Conservation (phyloP, 2,888 invertebrate genomes). For the Drosophila picticornis region DNA sequence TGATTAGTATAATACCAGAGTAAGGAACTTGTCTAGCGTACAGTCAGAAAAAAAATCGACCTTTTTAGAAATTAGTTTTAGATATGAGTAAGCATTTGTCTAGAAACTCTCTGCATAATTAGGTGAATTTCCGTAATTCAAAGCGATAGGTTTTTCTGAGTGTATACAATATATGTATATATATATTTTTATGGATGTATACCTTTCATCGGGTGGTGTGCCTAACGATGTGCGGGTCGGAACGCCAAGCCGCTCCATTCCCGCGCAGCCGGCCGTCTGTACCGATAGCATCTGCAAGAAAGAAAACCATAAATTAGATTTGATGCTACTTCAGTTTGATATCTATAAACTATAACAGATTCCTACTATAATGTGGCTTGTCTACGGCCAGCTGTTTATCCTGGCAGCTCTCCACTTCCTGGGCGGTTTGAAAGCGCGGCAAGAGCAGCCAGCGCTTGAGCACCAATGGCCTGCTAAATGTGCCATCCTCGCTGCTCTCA, state of each 20-base stretch:
- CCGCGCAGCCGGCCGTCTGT: slow-evolving; percentile 90
- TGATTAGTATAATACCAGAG: neutral
- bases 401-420: slow-evolving; percentile 59
- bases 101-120: too few species aligned
- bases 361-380: neutral
- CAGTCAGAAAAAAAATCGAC: neutral
- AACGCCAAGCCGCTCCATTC: slow-evolving; percentile 89
- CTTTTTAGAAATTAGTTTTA: too few species aligned
- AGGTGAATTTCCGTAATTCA: too few species aligned
- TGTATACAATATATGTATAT: slow-evolving; percentile 38
- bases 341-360: neutral
- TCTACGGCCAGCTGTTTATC: slow-evolving; percentile 19
- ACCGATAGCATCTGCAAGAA: slow-evolving; percentile 89
- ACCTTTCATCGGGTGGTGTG: slow-evolving; percentile 86
- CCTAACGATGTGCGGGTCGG: slow-evolving; percentile 86
- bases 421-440: slow-evolving; percentile 38
- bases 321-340: neutral
- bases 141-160: neutral
- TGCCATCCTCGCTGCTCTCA: neutral
- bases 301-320: neutral
- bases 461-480: slow-evolving; percentile 17
- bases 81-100: too few species aligned
- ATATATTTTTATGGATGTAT: slow-evolving; percentile 16
- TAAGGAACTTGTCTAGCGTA: neutral
- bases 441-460: slow-evolving; percentile 55